phyloP scores from a whole-genome alignment of 1,140 invertebrate species.

The Riptortus pedestris region DNA sequence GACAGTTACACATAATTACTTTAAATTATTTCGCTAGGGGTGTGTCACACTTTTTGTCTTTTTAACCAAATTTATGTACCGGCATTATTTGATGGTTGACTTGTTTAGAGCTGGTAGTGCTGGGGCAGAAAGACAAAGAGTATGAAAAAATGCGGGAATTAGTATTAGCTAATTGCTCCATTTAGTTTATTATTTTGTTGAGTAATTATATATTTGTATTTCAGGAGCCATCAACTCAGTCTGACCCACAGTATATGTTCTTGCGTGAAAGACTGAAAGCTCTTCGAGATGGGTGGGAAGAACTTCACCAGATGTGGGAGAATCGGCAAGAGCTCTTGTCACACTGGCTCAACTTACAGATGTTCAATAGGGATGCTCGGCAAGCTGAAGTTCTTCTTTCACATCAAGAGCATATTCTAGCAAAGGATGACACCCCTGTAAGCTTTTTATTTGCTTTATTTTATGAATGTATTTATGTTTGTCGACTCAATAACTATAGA shows the following conservation, averaged over 20 bases:
- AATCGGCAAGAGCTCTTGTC: conserved; percentile 90
- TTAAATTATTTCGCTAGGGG: too few relatives aligned
- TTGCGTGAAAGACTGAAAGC: conserved; percentile 90
- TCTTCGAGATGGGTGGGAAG: conserved; percentile 96
- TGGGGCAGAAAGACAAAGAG: too few relatives aligned
- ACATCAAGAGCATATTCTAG: conserved; percentile 92
- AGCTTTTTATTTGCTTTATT: conserved; percentile 27
- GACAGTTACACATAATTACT: too few relatives aligned
- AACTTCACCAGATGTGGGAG: conserved; percentile 99
- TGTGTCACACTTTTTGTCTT: too few relatives aligned
- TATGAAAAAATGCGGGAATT: too few relatives aligned
- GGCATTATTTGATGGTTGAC: too few relatives aligned
- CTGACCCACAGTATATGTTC: conserved; percentile 99
- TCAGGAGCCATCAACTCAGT: conserved; percentile 62
- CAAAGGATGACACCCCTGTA: conserved; percentile 88
- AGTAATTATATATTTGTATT: not conserved
- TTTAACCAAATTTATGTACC: too few relatives aligned
- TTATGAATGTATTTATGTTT: not conserved
- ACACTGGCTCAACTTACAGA: conserved; percentile 87
- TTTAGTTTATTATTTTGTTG: too few relatives aligned
- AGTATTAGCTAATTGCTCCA: too few relatives aligned
- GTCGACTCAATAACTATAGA: not conserved
- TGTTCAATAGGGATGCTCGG: conserved; percentile 91
- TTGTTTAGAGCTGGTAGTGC: too few relatives aligned
- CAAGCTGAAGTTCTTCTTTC: conserved; percentile 95